These are phyloP conservation scores for Euwallacea similis DNA, from an alignment of 1,140 invertebrate species.

Conservation along the genomic window DNA sequence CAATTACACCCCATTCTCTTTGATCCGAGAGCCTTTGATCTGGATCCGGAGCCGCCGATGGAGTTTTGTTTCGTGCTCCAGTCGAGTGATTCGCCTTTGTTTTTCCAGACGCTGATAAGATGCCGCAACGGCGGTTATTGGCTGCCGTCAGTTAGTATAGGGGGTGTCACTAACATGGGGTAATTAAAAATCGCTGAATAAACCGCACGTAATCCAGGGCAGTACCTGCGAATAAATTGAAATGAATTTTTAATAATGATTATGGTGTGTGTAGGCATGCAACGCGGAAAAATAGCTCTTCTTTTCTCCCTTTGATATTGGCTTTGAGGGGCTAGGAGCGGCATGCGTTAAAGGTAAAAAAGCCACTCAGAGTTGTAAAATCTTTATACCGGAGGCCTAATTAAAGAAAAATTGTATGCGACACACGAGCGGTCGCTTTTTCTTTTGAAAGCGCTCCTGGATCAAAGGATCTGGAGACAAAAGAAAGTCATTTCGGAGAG, in stretches of 20 bases:
- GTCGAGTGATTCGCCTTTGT: constrained; percentile 28
- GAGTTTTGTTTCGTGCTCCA: constrained; percentile 32
- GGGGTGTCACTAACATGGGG: no score
- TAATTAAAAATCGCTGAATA: no score
- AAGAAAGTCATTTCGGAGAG: constrained; percentile 32
- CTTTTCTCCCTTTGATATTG: constrained; percentile 24
- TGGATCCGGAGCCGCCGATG: constrained; percentile 27
- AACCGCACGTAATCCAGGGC: no score
- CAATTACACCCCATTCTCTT: constrained; percentile 36
- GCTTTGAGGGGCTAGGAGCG: not conserved
- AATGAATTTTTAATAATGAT: no score
- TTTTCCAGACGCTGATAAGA: constrained; percentile 19
- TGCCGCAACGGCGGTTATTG: no score
- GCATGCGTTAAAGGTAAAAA: constrained; percentile 25
- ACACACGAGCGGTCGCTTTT: constrained; percentile 28
- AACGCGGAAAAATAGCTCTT: constrained; percentile 11
- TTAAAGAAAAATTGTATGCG: constrained; percentile 29
- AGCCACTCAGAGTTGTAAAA: constrained; percentile 30
- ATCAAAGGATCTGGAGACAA: constrained; percentile 23
- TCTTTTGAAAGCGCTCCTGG: constrained; percentile 13
- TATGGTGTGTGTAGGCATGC: no score
- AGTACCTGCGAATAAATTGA: no score
- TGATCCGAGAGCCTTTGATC: constrained; percentile 34
- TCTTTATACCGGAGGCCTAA: constrained; percentile 26
- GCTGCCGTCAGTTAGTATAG: no score